phyloP scores from a whole-genome alignment of 1,140 invertebrate genomes.

The Ceratoteleas bidentatus region DNA sequence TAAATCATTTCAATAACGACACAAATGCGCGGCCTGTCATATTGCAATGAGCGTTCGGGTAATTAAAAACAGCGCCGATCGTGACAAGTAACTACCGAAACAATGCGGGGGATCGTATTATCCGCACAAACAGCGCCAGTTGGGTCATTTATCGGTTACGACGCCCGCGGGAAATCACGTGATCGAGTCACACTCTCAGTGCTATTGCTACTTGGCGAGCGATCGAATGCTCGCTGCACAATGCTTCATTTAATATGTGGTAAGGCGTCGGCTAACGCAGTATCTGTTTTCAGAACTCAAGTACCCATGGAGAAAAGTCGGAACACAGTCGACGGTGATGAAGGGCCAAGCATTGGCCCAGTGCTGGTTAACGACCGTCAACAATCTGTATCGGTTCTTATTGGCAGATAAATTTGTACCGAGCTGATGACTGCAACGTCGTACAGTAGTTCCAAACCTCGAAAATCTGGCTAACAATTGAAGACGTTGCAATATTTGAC shows the following conservation, averaged over 20 bases:
- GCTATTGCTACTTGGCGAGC: slow-evolving; percentile 77
- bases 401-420: too few species aligned
- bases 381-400: too few species aligned
- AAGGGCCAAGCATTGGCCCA: too few species aligned
- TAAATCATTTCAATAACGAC: slow-evolving; percentile 27
- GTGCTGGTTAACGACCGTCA: too few species aligned
- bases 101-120: slow-evolving; percentile 67
- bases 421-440: too few species aligned
- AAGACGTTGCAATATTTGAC: too few species aligned
- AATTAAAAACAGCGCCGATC: slow-evolving; percentile 62
- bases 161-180: slow-evolving; percentile 80
- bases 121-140: slow-evolving; percentile 62
- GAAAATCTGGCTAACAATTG: too few species aligned
- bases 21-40: slow-evolving; percentile 16
- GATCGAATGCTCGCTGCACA: slow-evolving; percentile 72
- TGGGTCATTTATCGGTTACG: slow-evolving; percentile 76
- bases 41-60: slow-evolving; percentile 4
- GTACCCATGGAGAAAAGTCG: background rate
- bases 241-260: slow-evolving; percentile 72
- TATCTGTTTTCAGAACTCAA: slow-evolving; percentile 1
- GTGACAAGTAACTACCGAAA: slow-evolving; percentile 60
- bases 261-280: slow-evolving; percentile 10
- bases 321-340: too few species aligned
- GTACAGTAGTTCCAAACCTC: too few species aligned
- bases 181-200: slow-evolving; percentile 77